Percentiles rank a stretch among this genome's conserved stretches.
These are phyloP conservation scores for Aegypius monachus DNA, from an alignment of 2,113 vertebrate species.

Conservation along the genomic window DNA sequence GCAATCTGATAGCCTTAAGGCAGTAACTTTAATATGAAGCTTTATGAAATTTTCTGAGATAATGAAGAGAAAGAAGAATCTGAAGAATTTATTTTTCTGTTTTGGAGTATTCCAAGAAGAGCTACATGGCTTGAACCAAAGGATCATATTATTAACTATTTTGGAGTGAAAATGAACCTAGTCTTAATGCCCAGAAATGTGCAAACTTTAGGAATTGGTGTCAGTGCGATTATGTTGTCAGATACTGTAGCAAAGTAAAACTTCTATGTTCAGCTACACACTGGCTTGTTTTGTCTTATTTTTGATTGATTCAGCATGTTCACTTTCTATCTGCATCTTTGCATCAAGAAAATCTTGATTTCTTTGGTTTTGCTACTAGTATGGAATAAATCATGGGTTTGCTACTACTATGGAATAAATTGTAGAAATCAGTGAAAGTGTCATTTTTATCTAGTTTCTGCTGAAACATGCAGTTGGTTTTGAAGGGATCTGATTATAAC, in stretches of 20 bases:
- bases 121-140: neutral
- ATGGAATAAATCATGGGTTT: neutral
- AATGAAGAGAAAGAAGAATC: neutral
- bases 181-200: neutral
- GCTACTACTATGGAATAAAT: neutral
- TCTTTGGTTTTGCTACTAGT: neutral
- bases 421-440: neutral
- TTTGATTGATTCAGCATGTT: neutral
- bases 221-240: neutral
- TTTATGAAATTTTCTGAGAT: neutral
- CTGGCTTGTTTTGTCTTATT: neutral
- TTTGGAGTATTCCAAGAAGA: neutral
- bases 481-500: neutral
- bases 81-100: neutral
- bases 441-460: neutral
- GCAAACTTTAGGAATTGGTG: neutral
- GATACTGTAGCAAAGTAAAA: neutral
- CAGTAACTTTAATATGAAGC: neutral
- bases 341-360: neutral
- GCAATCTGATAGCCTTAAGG: neutral
- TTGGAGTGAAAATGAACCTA: neutral
- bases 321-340: neutral
- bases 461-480: neutral
- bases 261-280: neutral
- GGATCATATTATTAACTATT: neutral